These are phyloP conservation scores for Gyrodactylus bullatarudis DNA, from an alignment of 1,140 invertebrate species.

Conservation along the genomic window DNA sequence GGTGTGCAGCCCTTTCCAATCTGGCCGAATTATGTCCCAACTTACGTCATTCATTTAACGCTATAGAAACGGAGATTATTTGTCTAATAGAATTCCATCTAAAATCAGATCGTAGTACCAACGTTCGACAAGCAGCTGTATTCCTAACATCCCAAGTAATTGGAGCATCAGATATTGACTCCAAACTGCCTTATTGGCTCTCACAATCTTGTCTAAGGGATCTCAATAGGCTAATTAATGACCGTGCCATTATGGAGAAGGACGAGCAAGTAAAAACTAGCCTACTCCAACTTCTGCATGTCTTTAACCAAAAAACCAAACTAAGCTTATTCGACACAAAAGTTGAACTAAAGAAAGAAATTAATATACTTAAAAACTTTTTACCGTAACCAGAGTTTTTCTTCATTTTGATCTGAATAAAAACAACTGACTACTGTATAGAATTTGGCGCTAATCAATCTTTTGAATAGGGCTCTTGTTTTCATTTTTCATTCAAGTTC, in stretches of 20 bases:
- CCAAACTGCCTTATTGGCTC: background rate
- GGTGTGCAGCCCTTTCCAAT: background rate
- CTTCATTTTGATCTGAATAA: background rate
- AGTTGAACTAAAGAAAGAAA: background rate
- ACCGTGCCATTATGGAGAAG: background rate
- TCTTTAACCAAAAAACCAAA: background rate
- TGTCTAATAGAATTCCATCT: background rate
- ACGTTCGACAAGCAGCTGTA: background rate
- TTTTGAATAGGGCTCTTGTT: no score
- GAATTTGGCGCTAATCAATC: no score
- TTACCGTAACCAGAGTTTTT: background rate
- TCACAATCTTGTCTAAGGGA: background rate
- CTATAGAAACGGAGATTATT: background rate
- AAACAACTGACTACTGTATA: no score
- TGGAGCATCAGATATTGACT: background rate
- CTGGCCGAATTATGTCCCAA: background rate
- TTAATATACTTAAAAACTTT: background rate
- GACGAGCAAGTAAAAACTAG: background rate
- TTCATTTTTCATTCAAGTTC: no score
- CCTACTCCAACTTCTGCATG: background rate
- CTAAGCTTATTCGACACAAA: background rate
- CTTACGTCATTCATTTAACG: background rate
- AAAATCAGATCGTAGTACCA: background rate
- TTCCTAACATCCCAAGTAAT: background rate
- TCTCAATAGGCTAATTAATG: background rate